Percentiles rank a stretch among this genome's conserved stretches.
Conservation (phyloP, 2,113 vertebrate genomes). For the Colinus virginianus region DNA sequence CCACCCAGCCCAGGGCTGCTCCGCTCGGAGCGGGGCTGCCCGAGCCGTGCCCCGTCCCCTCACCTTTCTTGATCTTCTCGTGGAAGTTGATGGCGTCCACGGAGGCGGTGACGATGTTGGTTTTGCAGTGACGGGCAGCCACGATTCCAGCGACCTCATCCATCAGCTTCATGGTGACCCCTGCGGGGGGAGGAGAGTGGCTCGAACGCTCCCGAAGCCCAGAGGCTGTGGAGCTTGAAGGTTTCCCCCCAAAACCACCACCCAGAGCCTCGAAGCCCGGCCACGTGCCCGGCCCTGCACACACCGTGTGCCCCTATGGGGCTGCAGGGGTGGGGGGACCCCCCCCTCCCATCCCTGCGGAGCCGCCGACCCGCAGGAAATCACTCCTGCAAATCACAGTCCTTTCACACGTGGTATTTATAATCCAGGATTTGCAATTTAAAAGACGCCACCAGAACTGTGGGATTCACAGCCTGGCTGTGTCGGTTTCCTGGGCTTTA, state of each 20-base stretch:
- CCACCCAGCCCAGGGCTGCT: not conserved
- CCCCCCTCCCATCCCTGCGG: not conserved
- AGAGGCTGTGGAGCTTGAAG: too few relatives aligned
- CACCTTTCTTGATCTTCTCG: slow-evolving; percentile 94
- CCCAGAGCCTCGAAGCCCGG: not conserved
- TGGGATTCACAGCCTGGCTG: not conserved
- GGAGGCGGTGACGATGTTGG: slow-evolving; percentile 93
- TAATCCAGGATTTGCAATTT: not conserved
- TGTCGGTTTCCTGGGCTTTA: not conserved
- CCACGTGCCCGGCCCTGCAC: not conserved
- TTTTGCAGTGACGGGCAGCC: slow-evolving; percentile 92
- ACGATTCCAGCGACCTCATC: slow-evolving; percentile 95
- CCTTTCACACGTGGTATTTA: rapidly evolving
- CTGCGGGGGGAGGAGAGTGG: slow-evolving; percentile 64
- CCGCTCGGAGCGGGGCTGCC: not conserved
- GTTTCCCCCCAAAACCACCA: not conserved
- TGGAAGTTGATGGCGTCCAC: slow-evolving; percentile 97
- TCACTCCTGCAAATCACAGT: not conserved
- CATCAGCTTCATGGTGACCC: slow-evolving; percentile 99
- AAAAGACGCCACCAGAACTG: not conserved
- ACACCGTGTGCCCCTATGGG: not conserved
- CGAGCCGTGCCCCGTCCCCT: not conserved
- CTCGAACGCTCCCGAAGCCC: not conserved
- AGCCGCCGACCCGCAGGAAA: not conserved
- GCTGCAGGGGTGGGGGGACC: not conserved